Base-by-base conservation (phyloP, 2,888 invertebrate genomes). In the Aethes cnicana region DNA sequence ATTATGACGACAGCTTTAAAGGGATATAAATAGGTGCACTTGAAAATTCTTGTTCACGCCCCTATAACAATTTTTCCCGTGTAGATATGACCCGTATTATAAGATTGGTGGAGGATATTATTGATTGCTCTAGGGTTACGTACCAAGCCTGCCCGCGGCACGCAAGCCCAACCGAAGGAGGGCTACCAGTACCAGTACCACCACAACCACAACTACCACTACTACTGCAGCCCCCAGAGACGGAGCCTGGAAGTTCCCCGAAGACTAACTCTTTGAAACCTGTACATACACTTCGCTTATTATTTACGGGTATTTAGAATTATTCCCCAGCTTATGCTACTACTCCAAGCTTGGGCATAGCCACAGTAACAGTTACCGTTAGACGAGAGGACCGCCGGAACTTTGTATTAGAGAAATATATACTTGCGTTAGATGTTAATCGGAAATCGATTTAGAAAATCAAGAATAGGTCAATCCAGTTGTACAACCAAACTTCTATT, bases 221-320 rank as follows among this genome's bases (percentile, higher is more conserved):
- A 55, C 61, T 47, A 58, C 67, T 11, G 41, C 63, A 42, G 44
- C 55, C 21, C 30, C 54, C 44, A 18, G 16, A 8, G 55, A 62
- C 32, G 68, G 62, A 54, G 58, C 62, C 50, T 66, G 77, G 54
- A 68, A 69, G 48, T 77, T 79, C 59, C 80, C 80, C 21, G 61
- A 75, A 70, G 67, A 78, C 66, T 81, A 75, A 76, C n/a, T 35
- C 42, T 25, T 32, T 12, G 17, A 9, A 16, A 39, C 30, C 25
- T 32, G 43, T 47, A 37, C 35, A 46, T 53, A 44, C 37, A 32
- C 21, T 17, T 11, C n/a, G 23, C 12, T 25, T 14, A 18, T 28
- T 25, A 5, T 9, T 42, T 5, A 33, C 17, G 16, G 23, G n/a
- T 6, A 44, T 11, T 44, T 23, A 21, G 7, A 44, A 33, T 44